These are phyloP conservation scores for Smutsia gigantea DNA, from an alignment of 2,797 vertebrate species.

Conservation along the genomic window DNA sequence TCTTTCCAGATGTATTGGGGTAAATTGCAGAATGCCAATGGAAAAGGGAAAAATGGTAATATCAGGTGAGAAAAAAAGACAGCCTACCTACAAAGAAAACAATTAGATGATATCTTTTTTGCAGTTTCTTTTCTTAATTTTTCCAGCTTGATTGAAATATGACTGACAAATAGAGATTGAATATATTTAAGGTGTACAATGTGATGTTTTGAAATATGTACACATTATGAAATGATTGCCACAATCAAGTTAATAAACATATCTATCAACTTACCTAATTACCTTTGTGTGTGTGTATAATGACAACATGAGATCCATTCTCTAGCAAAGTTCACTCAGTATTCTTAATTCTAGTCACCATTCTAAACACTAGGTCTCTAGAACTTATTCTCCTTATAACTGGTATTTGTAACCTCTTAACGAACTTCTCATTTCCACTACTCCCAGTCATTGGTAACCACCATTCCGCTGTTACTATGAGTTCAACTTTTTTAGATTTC, in stretches of 20 bases:
- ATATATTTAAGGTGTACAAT: background rate
- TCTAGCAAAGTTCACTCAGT: background rate
- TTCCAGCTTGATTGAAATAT: background rate
- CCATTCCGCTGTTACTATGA: background rate
- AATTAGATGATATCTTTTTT: background rate
- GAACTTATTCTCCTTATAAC: background rate
- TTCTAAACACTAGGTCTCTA: background rate
- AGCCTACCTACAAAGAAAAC: background rate
- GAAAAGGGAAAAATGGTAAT: background rate
- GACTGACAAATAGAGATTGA: background rate
- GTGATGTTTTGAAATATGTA: background rate
- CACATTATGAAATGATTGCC: background rate
- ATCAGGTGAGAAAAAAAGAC: background rate
- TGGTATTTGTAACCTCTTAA: background rate
- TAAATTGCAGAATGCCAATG: background rate
- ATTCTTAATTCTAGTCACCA: background rate
- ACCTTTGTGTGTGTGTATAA: background rate
- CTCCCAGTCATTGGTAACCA: background rate
- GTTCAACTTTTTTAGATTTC: background rate
- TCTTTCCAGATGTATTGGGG: background rate
- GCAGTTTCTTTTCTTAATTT: background rate
- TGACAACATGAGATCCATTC: background rate
- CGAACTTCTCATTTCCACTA: background rate
- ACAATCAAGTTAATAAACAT: background rate
- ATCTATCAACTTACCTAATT: background rate